Conservation (phyloP, 1,140 invertebrate species). For the Neodiprion lecontei region DNA sequence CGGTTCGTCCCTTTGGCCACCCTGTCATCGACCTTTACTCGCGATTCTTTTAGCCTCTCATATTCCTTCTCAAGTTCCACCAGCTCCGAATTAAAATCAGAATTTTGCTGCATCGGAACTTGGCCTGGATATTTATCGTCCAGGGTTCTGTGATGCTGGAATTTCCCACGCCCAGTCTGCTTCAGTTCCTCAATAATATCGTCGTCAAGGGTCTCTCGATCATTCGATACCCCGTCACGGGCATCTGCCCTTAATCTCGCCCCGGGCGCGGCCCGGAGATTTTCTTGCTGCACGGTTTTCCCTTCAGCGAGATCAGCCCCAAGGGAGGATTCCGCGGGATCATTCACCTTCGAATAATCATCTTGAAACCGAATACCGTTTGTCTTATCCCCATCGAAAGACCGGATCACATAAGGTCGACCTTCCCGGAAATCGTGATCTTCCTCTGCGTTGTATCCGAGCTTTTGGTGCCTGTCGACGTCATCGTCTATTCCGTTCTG, state of each 20-base stretch:
- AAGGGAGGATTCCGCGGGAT: no score
- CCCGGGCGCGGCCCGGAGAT: neutral
- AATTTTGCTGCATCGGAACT: neutral
- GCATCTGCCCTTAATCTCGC: neutral
- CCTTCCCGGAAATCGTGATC: neutral
- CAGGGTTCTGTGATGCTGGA: constrained; percentile 10
- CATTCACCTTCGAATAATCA: no score
- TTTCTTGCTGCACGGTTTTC: no score
- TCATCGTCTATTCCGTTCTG: neutral
- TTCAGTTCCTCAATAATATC: neutral
- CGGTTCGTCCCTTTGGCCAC: neutral
- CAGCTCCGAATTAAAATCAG: constrained; percentile 15
- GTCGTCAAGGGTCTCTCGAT: neutral
- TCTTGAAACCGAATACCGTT: no score
- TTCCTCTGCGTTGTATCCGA: neutral
- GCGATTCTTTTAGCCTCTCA: constrained; percentile 16
- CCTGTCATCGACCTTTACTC: neutral
- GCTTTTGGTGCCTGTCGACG: neutral
- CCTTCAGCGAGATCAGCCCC: no score
- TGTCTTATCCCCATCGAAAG: no score
- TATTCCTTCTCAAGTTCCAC: constrained; percentile 25
- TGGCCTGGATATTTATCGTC: neutral
- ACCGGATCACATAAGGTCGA: no score
- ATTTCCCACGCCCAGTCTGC: neutral
- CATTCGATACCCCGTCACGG: neutral